Percentiles rank a stretch among this genome's conserved stretches.
Conservation (phyloP, 2,113 vertebrate species). For the Piaya cayana region DNA sequence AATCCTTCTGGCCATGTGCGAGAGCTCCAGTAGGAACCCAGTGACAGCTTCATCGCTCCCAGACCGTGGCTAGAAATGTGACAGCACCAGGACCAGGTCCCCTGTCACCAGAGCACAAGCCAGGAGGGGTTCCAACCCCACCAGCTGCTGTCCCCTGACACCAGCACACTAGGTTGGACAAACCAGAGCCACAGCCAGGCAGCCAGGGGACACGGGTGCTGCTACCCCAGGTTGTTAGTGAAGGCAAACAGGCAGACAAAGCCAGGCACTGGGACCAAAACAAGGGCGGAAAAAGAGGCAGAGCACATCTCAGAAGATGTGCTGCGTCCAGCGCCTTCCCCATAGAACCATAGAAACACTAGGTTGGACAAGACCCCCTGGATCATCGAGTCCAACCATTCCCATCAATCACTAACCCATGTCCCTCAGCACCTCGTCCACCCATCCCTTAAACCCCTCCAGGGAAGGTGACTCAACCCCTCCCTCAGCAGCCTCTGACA, state of each 20-base stretch:
- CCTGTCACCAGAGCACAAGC: background rate
- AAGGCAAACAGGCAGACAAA: background rate
- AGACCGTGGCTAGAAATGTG: fast-evolving
- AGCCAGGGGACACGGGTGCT: fast-evolving
- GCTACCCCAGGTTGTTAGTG: background rate
- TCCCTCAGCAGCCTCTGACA: no score
- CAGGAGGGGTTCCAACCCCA: background rate
- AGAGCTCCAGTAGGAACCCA: background rate
- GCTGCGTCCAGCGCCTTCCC: background rate
- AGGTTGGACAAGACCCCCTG: no score
- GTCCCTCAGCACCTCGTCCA: no score
- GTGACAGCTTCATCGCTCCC: background rate
- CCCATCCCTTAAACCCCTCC: no score
- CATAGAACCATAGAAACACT: no score
- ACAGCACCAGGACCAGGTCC: background rate
- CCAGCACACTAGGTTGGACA: no score
- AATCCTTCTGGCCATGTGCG: background rate
- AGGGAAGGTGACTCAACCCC: no score
- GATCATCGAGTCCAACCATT: no score
- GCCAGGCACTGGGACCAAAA: no score
- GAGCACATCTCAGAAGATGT: background rate
- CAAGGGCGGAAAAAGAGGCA: background rate
- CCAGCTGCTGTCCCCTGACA: no score
- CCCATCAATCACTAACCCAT: no score
- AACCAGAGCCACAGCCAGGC: background rate